Evolutionary conservation across 2,113 vertebrate species (phyloP).

Genomic region (Riparia riparia): DNA sequence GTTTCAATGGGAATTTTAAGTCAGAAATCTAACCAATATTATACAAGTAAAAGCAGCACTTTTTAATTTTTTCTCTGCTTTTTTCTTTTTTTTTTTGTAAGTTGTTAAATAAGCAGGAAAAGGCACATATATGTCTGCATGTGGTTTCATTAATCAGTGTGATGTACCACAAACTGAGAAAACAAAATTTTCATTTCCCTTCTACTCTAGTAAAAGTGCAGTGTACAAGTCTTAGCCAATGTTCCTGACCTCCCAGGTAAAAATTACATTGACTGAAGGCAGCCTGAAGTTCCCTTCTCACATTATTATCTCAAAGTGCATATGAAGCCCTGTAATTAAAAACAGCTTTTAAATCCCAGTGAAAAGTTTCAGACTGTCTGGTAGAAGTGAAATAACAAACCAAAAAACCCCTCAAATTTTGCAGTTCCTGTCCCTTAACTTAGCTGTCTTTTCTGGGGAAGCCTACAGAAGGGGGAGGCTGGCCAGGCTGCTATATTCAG

Average conservation of each 20-base stretch:
- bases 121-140: fast-evolving
- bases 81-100: background rate
- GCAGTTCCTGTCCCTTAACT: background rate
- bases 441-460: background rate
- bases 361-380: background rate
- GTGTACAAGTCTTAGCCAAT: background rate
- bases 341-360: background rate
- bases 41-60: background rate
- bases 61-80: background rate
- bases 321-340: background rate
- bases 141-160: background rate
- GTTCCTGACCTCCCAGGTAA: background rate
- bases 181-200: background rate
- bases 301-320: background rate
- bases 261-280: background rate
- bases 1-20: background rate
- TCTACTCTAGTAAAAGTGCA: background rate
- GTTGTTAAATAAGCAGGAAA: background rate
- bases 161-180: background rate
- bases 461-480: background rate
- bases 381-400: background rate
- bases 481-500: fast-evolving
- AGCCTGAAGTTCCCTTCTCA: background rate
- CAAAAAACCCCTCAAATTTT: background rate
- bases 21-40: background rate